Evolutionary conservation across 2,888 invertebrate species (phyloP).

Genomic region (Meiosimyza platycephala): DNA sequence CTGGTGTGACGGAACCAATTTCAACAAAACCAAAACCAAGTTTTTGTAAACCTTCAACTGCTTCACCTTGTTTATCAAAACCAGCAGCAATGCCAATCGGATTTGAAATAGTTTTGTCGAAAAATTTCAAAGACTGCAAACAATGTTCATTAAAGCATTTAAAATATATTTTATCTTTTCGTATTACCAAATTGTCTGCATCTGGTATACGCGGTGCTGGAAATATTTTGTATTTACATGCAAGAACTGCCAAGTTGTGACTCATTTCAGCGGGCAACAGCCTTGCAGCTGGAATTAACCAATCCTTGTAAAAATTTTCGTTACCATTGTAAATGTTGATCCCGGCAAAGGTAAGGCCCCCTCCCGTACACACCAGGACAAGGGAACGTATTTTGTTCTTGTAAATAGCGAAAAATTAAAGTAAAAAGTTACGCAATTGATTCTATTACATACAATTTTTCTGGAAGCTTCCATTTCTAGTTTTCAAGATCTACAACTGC

Average conservation of each 20-base stretch:
- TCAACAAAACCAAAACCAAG: constrained; percentile 96
- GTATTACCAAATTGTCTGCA: constrained; percentile 44
- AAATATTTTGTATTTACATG: constrained; percentile 81
- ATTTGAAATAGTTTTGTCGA: constrained; percentile 80
- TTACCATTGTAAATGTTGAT: constrained; percentile 47
- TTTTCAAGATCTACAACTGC: too few relatives aligned
- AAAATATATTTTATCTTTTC: background rate
- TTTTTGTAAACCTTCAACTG: constrained; percentile 81
- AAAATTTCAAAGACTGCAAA: constrained; percentile 76
- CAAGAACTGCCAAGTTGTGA: constrained; percentile 81
- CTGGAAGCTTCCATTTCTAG: too few relatives aligned
- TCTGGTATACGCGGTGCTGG: constrained; percentile 67
- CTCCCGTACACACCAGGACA: constrained; percentile 47
- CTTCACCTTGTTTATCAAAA: constrained; percentile 97
- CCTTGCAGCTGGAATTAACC: constrained; percentile 59
- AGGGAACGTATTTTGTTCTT: constrained; percentile 50
- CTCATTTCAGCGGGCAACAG: constrained; percentile 82
- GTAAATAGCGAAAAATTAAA: constrained; percentile 21
- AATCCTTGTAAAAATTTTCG: constrained; percentile 48
- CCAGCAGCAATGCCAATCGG: constrained; percentile 99
- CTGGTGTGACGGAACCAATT: constrained; percentile 95
- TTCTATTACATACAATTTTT: too few relatives aligned
- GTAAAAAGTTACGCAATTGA: background rate
- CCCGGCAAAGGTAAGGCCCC: constrained; percentile 48
- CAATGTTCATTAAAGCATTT: background rate